These are phyloP conservation scores for Lanistes nyassanus DNA, from an alignment of 1,140 invertebrate species.

Conservation along the genomic window DNA sequence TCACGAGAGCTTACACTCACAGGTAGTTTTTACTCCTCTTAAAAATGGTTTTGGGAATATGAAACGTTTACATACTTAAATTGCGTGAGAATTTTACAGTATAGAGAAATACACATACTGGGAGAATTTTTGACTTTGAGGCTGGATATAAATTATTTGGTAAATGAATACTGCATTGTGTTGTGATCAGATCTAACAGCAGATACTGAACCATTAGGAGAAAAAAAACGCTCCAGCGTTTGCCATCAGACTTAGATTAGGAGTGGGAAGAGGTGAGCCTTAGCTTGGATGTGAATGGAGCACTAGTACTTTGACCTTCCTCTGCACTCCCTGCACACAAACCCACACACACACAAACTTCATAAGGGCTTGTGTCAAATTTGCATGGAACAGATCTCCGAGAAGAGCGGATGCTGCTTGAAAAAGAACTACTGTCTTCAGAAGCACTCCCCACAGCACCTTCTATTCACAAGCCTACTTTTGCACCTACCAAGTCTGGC, in stretches of 20 bases:
- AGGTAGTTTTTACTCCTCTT: conserved; percentile 35
- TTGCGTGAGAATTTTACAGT: too few relatives aligned
- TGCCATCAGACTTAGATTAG: too few relatives aligned
- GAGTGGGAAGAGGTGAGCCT: too few relatives aligned
- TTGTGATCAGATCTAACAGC: too few relatives aligned
- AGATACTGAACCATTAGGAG: too few relatives aligned
- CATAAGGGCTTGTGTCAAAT: not conserved
- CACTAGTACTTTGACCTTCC: too few relatives aligned
- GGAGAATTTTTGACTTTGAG: not conserved
- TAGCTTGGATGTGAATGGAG: too few relatives aligned
- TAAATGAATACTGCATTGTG: not conserved
- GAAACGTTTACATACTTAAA: too few relatives aligned
- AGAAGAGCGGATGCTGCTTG: conserved; percentile 51
- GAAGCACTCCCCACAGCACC: conserved; percentile 16
- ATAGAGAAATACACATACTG: too few relatives aligned
- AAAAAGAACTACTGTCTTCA: conserved; percentile 49
- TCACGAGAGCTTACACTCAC: conserved; percentile 53
- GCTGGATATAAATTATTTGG: not conserved
- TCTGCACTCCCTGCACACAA: too few relatives aligned
- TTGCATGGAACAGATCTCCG: conserved; percentile 44
- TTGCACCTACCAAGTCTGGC: not conserved
- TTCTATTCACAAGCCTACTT: conserved; percentile 19
- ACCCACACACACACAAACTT: not conserved
- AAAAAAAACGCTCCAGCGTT: too few relatives aligned
- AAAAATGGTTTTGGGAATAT: not conserved